phyloP scores from a whole-genome alignment of 2,113 vertebrate species.

The Carassius auratus region DNA sequence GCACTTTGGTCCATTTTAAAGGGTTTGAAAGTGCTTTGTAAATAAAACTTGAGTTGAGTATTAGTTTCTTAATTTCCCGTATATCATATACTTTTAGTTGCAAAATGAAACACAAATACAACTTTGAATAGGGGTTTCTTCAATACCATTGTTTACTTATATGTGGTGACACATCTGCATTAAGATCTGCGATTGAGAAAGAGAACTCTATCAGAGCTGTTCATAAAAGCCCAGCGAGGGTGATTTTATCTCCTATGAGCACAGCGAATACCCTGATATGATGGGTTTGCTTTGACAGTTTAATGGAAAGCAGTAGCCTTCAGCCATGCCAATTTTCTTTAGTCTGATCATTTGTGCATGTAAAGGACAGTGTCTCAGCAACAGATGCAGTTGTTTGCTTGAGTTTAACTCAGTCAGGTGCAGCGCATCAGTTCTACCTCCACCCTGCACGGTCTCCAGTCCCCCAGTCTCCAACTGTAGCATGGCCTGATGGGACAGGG shows the following conservation, averaged over 20 bases:
- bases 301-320: constrained; percentile 2
- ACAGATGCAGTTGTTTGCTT: not conserved
- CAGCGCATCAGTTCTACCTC: constrained; percentile 77
- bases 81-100: not conserved
- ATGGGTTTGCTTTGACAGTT: not conserved
- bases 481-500: constrained; percentile 88
- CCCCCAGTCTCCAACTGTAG: constrained; percentile 86
- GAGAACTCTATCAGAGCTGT: not conserved
- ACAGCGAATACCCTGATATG: not conserved
- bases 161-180: not conserved
- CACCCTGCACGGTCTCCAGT: constrained; percentile 88
- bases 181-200: not conserved
- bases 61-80: no score
- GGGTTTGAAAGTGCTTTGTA: no score
- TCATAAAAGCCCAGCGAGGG: no score
- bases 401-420: not conserved
- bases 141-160: not conserved
- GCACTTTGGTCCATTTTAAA: no score
- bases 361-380: not conserved
- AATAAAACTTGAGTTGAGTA: no score
- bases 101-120: not conserved
- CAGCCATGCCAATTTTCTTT: not conserved
- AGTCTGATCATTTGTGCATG: not conserved
- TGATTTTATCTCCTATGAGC: not conserved
- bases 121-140: not conserved